phyloP scores from a whole-genome alignment of 1,140 invertebrate species.

The Dryas iulia region DNA sequence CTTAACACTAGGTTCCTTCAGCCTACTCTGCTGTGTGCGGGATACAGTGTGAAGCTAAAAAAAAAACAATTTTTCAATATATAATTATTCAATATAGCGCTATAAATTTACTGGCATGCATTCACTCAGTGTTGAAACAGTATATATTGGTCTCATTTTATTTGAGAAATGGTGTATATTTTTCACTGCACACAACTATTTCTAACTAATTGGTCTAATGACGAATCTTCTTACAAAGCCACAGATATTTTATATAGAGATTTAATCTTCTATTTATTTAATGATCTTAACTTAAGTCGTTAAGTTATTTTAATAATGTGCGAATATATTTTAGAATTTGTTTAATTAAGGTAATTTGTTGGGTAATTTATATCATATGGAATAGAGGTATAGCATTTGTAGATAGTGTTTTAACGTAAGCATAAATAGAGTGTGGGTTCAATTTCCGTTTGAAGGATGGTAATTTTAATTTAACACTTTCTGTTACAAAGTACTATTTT shows the following conservation, averaged over 20 bases:
- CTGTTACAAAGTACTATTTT: too few relatives aligned
- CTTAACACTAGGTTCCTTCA: too few relatives aligned
- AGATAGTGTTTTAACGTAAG: too few relatives aligned
- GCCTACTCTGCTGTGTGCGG: too few relatives aligned
- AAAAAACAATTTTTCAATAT: too few relatives aligned
- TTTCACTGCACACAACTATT: constrained; percentile 39
- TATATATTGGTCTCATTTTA: constrained; percentile 42
- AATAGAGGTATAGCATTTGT: too few relatives aligned
- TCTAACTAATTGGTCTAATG: constrained; percentile 45
- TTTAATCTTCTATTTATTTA: constrained; percentile 14
- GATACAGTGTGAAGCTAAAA: not conserved
- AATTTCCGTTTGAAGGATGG: too few relatives aligned
- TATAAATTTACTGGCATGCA: not conserved
- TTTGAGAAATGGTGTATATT: constrained; percentile 50
- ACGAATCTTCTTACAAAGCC: not conserved
- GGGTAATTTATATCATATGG: not conserved
- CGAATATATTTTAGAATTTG: not conserved
- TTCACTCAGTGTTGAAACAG: constrained; percentile 33
- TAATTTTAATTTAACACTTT: too few relatives aligned
- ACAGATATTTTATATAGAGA: constrained; percentile 4
- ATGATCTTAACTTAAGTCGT: not conserved
- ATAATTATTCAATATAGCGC: not conserved
- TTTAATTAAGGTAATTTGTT: not conserved
- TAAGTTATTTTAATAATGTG: not conserved
- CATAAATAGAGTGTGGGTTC: too few relatives aligned